Conservation (phyloP, 1,140 invertebrate species). For the Ylistrum balloti region DNA sequence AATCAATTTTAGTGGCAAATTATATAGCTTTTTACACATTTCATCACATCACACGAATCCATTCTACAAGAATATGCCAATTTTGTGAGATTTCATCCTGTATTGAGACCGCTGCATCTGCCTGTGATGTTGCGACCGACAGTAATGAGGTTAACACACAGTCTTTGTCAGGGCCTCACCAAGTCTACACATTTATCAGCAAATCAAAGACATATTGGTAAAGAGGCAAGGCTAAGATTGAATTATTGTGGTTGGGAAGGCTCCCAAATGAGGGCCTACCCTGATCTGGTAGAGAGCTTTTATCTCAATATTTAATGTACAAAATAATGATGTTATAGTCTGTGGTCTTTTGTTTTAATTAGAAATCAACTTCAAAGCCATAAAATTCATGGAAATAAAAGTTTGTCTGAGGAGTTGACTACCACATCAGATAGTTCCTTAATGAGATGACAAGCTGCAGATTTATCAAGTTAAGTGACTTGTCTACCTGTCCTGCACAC, state of each 20-base stretch:
- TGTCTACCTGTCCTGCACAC: not conserved
- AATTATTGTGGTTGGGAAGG: constrained; percentile 25
- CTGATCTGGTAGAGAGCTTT: not conserved
- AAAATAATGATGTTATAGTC: constrained; percentile 17
- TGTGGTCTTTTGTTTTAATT: constrained; percentile 29
- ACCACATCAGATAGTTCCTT: not conserved
- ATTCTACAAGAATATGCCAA: constrained; percentile 36
- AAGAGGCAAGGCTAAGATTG: constrained; percentile 12
- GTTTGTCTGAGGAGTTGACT: not conserved
- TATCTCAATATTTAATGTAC: not conserved
- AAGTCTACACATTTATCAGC: not conserved
- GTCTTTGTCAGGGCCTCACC: not conserved
- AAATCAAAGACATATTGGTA: not conserved
- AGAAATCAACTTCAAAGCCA: not conserved
- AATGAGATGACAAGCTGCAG: not conserved
- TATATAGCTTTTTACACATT: not conserved
- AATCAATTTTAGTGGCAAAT: constrained; percentile 25
- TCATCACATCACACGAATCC: constrained; percentile 1
- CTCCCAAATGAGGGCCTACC: not conserved
- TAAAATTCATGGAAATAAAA: not conserved
- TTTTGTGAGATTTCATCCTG: constrained; percentile 34
- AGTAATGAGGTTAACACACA: not conserved
- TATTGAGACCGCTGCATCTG: not conserved
- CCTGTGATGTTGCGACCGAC: not conserved
- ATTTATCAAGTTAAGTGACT: not conserved